A percentile compares a stretch with the other conserved stretches of the same genome.
Evolutionary conservation across 2,113 vertebrate genomes (phyloP).

Genomic region (Pangasianodon hypophthalmus): DNA sequence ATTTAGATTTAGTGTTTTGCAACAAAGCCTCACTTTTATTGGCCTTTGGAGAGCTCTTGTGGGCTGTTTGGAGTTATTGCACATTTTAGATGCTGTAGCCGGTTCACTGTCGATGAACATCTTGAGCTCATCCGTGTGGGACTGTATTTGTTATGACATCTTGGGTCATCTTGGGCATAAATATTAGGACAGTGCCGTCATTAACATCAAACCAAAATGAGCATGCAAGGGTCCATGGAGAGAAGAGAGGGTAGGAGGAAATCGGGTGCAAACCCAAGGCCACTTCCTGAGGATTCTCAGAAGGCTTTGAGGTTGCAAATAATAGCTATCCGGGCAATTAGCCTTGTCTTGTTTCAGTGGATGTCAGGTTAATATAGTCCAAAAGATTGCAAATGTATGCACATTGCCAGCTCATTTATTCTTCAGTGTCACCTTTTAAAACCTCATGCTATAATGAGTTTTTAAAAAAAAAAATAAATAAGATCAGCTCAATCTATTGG

Average conservation of each 20-base stretch:
- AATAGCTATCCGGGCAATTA: slow-evolving; percentile 30
- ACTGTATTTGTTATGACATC: slow-evolving; percentile 68
- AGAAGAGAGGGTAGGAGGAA: neutral
- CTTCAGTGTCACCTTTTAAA: neutral
- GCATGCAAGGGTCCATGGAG: slow-evolving; percentile 7
- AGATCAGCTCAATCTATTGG: neutral
- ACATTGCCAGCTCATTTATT: neutral
- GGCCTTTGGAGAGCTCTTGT: neutral
- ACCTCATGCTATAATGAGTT: neutral
- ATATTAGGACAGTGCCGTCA: slow-evolving; percentile 63
- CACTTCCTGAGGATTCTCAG: slow-evolving; percentile 42
- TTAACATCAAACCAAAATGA: slow-evolving; percentile 33
- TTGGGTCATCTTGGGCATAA: slow-evolving; percentile 52
- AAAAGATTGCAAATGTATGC: neutral
- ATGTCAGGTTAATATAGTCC: neutral
- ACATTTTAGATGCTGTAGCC: slow-evolving; percentile 46
- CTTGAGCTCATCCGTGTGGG: slow-evolving; percentile 16
- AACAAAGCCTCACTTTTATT: slow-evolving; percentile 33
- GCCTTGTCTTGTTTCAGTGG: slow-evolving; percentile 1
- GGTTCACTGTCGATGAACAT: slow-evolving; percentile 23
- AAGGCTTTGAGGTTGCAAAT: neutral
- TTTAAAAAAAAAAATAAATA: neutral
- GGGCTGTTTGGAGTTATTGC: neutral
- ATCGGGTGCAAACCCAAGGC: slow-evolving; percentile 19
- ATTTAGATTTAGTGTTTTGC: slow-evolving; percentile 31